These are phyloP conservation scores for Sinocyclocheilus rhinocerous DNA, from an alignment of 2,113 vertebrate species.

Conservation along the genomic window DNA sequence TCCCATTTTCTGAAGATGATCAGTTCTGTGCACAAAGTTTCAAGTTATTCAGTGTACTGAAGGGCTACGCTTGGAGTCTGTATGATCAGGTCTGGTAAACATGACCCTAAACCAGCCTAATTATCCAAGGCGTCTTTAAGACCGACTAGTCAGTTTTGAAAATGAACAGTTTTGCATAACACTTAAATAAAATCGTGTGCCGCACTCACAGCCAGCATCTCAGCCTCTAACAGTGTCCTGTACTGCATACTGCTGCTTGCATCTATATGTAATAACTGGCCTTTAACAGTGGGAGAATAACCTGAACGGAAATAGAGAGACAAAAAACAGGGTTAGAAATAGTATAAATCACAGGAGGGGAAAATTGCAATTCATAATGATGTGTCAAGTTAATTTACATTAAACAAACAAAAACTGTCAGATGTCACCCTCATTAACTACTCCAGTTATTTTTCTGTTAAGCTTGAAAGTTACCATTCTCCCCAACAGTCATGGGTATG, in stretches of 20 bases:
- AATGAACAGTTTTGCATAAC: too few relatives aligned
- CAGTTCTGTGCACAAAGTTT: neutral
- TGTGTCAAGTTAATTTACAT: too few relatives aligned
- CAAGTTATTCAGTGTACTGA: neutral
- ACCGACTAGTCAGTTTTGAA: too few relatives aligned
- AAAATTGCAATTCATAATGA: neutral
- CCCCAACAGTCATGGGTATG: constrained; percentile 94
- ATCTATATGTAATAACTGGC: constrained; percentile 95
- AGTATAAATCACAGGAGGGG: neutral
- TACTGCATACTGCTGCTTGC: constrained; percentile 99
- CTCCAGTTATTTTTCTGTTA: neutral
- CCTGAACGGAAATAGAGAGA: constrained; percentile 70
- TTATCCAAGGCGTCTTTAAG: too few relatives aligned
- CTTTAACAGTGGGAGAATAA: constrained; percentile 95
- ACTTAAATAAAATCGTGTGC: neutral
- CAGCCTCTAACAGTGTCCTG: constrained; percentile 93
- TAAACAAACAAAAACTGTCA: too few relatives aligned
- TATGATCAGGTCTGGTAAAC: too few relatives aligned
- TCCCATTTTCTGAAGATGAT: neutral
- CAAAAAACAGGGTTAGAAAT: neutral
- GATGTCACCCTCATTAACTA: neutral
- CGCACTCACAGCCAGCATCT: constrained; percentile 96
- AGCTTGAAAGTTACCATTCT: constrained; percentile 79
- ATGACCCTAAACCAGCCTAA: too few relatives aligned
- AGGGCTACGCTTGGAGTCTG: neutral